Evolutionary conservation across 2,113 vertebrate genomes (phyloP), one percentile per base, ranked within the genome.

Genomic region (Neodontobutis hainanensis): DNA sequence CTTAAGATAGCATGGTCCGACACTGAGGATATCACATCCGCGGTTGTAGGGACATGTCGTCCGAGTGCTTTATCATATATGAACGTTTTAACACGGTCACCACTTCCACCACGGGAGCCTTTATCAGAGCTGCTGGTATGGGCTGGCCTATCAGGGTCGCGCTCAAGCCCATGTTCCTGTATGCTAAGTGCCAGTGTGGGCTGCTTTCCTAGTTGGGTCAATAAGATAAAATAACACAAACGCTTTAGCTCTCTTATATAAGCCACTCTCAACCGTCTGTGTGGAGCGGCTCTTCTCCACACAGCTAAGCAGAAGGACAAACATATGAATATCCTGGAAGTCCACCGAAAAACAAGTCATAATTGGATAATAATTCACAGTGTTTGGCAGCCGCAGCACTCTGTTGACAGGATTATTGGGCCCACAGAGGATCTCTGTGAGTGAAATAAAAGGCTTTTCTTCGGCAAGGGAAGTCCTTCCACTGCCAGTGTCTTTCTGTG

Each of bases 131-230:
- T 51, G 50, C 85, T 78, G 64, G 82, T 70, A 75, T 81, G 80
- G 78, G 75, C 70, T 75, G 61, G 57, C 64, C 78, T 58, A 55
- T 75, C 57, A 53, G 74, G 80, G 81, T 75, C 78, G 69, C 0
- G 51, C 69, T 65, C 66, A 77, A 82, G 71, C 78, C 52, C 36
- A 51, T 76, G 75, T 50, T 82, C 70, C 65, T 80, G 78, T 59
- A 70, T 78, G 80, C 75, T 83, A 85, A 88, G 88, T 88, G 86
- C 69, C 78, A 81, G 76, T 79, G 79, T 83, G 80, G 77, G 80
- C 68, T 79, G 76, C 77, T 82, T 78, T 75, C 79, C 72, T 50
- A 77, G 71, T 84, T 81, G 77, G 75, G 77, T 84, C 84, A 80
- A 77, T 82, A 78, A 79, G 83, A 86, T 88, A 85, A 85, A 82